Percentiles rank a stretch among this genome's conserved stretches.
phyloP scores from a whole-genome alignment of 2,113 vertebrate genomes.

The Chamaetylas fuelleborni region DNA sequence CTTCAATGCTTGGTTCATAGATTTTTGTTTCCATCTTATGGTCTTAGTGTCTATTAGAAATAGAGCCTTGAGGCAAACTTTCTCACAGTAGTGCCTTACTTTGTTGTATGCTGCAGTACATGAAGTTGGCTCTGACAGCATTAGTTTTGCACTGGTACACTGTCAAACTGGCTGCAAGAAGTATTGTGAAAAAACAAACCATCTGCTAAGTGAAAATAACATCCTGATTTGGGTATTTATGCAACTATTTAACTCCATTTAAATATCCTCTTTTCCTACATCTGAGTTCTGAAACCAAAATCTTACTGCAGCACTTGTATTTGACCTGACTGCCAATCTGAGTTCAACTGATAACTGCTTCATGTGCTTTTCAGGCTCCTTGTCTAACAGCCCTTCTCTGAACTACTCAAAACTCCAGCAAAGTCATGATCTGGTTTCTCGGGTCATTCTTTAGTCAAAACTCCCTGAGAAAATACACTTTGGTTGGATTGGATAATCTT shows the following conservation, averaged over 20 bases:
- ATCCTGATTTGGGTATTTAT: neutral
- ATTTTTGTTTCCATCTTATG: slow-evolving; percentile 40
- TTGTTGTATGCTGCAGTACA: slow-evolving; percentile 16
- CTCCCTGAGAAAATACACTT: neutral
- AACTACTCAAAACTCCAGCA: neutral
- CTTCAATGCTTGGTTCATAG: slow-evolving; percentile 4
- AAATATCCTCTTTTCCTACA: neutral
- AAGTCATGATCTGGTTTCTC: neutral
- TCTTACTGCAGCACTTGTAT: neutral
- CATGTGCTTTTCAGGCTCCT: neutral
- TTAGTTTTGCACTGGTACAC: slow-evolving; percentile 53
- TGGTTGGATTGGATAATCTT: neutral
- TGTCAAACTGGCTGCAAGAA: slow-evolving; percentile 18
- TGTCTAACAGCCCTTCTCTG: neutral
- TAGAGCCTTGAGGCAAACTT: slow-evolving; percentile 52
- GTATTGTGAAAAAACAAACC: neutral
- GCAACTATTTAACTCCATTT: neutral
- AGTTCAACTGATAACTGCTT: neutral
- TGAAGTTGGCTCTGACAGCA: slow-evolving; percentile 22
- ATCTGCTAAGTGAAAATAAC: slow-evolving; percentile 6
- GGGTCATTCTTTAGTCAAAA: neutral
- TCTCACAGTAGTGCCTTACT: slow-evolving; percentile 38
- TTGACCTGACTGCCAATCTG: neutral
- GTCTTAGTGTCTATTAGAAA: slow-evolving; percentile 34
- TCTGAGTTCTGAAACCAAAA: neutral